Conservation (phyloP, 2,888 invertebrate species). For the Sarcophaga carnaria region DNA sequence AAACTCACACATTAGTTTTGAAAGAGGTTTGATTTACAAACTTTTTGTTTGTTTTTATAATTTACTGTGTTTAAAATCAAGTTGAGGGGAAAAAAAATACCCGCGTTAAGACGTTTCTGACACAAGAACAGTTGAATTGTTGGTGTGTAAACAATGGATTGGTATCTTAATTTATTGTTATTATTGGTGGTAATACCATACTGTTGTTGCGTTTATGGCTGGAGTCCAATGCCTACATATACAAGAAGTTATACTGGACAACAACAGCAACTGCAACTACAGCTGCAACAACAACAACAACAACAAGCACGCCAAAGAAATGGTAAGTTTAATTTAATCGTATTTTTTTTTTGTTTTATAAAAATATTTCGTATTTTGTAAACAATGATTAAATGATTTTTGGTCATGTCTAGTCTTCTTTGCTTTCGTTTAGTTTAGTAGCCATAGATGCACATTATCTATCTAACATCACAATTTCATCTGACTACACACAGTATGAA, state of each 20-base stretch:
- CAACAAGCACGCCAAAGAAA: slow-evolving; percentile 61
- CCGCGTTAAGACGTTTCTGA: neutral
- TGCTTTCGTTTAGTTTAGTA: neutral
- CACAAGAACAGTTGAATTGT: slow-evolving; percentile 1
- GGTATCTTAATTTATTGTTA: slow-evolving; percentile 61
- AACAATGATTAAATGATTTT: slow-evolving; percentile 40
- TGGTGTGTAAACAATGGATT: slow-evolving; percentile 65
- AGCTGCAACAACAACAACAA: neutral
- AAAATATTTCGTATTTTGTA: neutral
- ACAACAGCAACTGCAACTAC: neutral
- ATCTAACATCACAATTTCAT: slow-evolving; percentile 2
- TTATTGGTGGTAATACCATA: slow-evolving; percentile 67
- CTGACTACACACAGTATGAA: neutral
- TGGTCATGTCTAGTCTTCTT: slow-evolving; percentile 2
- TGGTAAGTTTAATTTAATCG: slow-evolving; percentile 61
- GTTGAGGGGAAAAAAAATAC: neutral
- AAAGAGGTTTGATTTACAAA: neutral
- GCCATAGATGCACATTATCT: neutral
- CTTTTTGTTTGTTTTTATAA: neutral
- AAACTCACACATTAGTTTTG: neutral
- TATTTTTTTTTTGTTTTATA: neutral
- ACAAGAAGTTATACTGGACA: slow-evolving; percentile 37
- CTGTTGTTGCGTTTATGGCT: slow-evolving; percentile 37
- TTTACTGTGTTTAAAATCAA: neutral
- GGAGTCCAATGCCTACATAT: slow-evolving; percentile 58